Evolutionary conservation across 2,113 vertebrate species (phyloP).

Genomic region (Elephas maximus): DNA sequence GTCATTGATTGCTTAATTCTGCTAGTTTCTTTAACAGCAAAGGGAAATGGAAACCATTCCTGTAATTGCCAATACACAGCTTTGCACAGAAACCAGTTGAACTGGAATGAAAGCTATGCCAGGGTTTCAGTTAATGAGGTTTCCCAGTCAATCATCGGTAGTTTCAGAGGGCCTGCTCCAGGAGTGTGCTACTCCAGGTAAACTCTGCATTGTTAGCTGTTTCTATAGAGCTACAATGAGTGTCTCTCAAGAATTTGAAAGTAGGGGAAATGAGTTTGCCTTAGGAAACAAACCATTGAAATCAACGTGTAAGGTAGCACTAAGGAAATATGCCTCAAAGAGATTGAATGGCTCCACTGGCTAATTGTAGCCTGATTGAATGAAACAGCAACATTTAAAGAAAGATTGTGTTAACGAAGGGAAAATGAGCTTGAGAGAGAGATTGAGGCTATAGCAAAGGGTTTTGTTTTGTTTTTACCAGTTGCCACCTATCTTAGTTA

Average conservation of each 20-base stretch:
- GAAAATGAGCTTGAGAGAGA: not conserved
- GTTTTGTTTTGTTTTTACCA: not conserved
- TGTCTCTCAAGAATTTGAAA: not conserved
- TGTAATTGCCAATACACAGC: slow-evolving; percentile 63
- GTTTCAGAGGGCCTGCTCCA: not conserved
- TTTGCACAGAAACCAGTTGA: slow-evolving; percentile 62
- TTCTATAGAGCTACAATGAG: not conserved
- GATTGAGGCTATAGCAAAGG: not conserved
- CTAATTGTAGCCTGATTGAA: slow-evolving; percentile 62
- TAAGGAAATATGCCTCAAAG: slow-evolving; percentile 50
- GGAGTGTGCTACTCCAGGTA: not conserved
- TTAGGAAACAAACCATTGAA: slow-evolving; percentile 56
- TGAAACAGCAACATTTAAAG: slow-evolving; percentile 64
- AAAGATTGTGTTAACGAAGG: slow-evolving; percentile 46
- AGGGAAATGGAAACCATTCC: slow-evolving; percentile 76
- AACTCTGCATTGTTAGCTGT: slow-evolving; percentile 3
- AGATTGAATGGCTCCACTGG: slow-evolving; percentile 46
- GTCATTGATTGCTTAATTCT: slow-evolving; percentile 75
- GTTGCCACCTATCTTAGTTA: not conserved
- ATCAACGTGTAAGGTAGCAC: slow-evolving; percentile 29
- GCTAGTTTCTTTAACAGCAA: slow-evolving; percentile 72
- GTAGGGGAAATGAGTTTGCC: slow-evolving; percentile 11
- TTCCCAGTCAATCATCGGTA: slow-evolving; percentile 65
- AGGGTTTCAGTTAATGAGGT: slow-evolving; percentile 68
- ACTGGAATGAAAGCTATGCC: slow-evolving; percentile 46